Percentiles rank a stretch among this genome's conserved stretches.
phyloP scores from a whole-genome alignment of 2,888 invertebrate genomes.

The Troglohyphantes excavatus region DNA sequence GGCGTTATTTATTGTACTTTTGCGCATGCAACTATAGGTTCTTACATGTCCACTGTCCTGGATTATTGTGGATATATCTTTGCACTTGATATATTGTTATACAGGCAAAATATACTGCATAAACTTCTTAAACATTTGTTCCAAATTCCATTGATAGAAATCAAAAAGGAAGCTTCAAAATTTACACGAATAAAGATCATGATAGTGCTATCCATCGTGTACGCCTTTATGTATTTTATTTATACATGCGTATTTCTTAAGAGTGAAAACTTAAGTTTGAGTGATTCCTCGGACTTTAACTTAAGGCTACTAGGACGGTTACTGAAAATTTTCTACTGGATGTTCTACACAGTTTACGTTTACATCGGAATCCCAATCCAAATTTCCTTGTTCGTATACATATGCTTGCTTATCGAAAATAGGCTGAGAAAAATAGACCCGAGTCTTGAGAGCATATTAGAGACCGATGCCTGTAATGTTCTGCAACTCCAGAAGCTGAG shows the following conservation, averaged over 20 bases:
- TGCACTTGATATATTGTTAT: conserved; percentile 12
- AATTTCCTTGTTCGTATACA: background rate
- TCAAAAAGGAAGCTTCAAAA: background rate
- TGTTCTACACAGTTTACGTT: background rate
- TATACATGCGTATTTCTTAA: background rate
- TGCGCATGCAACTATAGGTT: background rate
- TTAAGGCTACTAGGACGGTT: background rate
- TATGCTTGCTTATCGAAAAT: conserved; percentile 7
- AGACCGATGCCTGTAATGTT: background rate
- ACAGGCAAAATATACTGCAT: background rate
- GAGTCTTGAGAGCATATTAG: background rate
- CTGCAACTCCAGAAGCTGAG: background rate
- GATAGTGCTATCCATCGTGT: background rate
- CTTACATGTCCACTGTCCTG: background rate
- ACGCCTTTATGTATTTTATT: background rate
- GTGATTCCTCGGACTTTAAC: background rate
- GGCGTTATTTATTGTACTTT: background rate
- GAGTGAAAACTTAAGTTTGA: background rate
- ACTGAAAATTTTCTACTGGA: background rate
- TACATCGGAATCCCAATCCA: conserved; percentile 13
- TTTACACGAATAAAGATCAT: background rate
- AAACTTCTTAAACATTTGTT: background rate
- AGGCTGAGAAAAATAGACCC: background rate
- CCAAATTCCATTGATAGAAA: background rate
- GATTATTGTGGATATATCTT: background rate